Conservation (phyloP, 2,888 invertebrate genomes). For the Drosophila parthenogenetica region DNA sequence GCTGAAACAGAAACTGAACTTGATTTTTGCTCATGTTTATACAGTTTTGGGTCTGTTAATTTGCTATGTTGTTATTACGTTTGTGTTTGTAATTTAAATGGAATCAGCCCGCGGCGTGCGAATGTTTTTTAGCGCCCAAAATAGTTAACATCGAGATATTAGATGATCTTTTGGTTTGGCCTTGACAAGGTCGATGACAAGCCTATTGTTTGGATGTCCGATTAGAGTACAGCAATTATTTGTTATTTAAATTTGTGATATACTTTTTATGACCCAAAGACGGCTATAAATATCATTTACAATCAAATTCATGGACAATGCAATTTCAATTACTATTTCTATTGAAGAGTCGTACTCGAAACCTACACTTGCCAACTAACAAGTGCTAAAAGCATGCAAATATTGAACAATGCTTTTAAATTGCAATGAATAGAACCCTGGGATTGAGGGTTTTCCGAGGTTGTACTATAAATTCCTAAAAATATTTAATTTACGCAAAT, state of each 20-base stretch:
- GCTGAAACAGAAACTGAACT: conserved; percentile 36
- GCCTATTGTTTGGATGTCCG: conserved; percentile 36
- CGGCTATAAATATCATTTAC: conserved; percentile 16
- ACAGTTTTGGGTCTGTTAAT: conserved; percentile 31
- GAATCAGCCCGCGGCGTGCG: conserved; percentile 27
- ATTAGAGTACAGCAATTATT: conserved; percentile 29
- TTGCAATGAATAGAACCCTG: conserved; percentile 18
- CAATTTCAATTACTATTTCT: conserved; percentile 17
- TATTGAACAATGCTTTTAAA: conserved; percentile 14
- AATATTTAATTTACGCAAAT: conserved; percentile 9
- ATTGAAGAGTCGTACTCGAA: neutral
- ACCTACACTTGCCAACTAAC: conserved; percentile 37
- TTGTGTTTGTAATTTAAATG: conserved; percentile 27
- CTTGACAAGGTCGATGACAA: conserved; percentile 66
- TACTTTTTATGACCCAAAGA: neutral
- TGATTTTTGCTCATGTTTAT: conserved; percentile 47
- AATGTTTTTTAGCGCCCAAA: conserved; percentile 33
- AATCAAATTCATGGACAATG: conserved; percentile 13
- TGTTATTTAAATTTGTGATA: conserved; percentile 21
- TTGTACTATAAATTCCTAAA: conserved; percentile 6
- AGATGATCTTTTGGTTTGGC: conserved; percentile 32
- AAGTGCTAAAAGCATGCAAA: conserved; percentile 36
- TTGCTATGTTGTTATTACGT: conserved; percentile 14
- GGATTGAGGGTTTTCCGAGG: neutral
- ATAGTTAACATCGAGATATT: conserved; percentile 31